Conservation (phyloP, 1,140 invertebrate species). For the Trichonephila clavata region DNA sequence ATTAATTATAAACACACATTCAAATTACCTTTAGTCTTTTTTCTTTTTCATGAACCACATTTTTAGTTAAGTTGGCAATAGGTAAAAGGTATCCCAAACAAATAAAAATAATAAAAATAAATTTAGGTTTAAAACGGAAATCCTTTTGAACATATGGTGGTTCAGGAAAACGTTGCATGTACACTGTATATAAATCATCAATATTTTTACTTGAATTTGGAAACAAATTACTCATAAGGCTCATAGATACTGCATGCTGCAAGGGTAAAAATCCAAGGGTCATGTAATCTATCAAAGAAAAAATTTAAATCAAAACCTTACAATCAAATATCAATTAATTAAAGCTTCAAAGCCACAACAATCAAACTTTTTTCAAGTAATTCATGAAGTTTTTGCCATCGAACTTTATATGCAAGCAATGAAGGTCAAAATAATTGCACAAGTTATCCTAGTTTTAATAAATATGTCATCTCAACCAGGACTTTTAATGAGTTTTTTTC, state of each 20-base stretch:
- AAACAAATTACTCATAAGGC: conserved; percentile 87
- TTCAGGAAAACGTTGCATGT: background rate
- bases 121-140: conserved; percentile 83
- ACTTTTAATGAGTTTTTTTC: too few relatives aligned
- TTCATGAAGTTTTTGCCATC: background rate
- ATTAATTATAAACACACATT: too few relatives aligned
- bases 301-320: background rate
- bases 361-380: too few relatives aligned
- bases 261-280: conserved; percentile 46
- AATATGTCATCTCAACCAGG: background rate
- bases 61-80: conserved; percentile 85
- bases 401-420: background rate
- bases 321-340: background rate
- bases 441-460: background rate
- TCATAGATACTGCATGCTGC: conserved; percentile 80
- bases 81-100: conserved; percentile 84
- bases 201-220: background rate
- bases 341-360: background rate
- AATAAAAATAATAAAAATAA: conserved; percentile 85
- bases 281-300: conserved; percentile 78
- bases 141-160: conserved; percentile 84
- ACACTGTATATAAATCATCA: conserved; percentile 79
- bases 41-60: conserved; percentile 87
- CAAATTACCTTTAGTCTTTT: conserved; percentile 82
- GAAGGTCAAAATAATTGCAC: background rate